Percentiles rank a stretch among this genome's conserved stretches.
Evolutionary conservation across 2,888 invertebrate species (phyloP).

Genomic region (Erebia aethiops): DNA sequence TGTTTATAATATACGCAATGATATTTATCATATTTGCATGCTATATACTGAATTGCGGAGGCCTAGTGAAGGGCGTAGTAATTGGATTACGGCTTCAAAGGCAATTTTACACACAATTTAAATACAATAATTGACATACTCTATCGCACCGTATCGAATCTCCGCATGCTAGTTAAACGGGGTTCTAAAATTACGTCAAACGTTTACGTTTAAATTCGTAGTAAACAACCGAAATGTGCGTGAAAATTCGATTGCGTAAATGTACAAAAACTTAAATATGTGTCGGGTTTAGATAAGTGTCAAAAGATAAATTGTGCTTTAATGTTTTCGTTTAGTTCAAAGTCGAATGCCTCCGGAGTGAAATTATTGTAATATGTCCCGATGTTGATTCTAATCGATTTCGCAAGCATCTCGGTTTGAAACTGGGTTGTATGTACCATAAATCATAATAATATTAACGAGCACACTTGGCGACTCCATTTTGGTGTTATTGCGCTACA

Average conservation of each 20-base stretch:
- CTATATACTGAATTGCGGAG: background rate
- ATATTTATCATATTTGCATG: slow-evolving; percentile 3
- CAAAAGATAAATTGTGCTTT: background rate
- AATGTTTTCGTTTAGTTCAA: slow-evolving; percentile 7
- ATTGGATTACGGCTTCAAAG: slow-evolving; percentile 2
- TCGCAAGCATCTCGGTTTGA: slow-evolving; percentile 53
- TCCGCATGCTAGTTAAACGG: background rate
- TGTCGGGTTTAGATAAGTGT: background rate
- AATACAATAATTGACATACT: background rate
- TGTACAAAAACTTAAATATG: background rate
- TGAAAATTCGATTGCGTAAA: slow-evolving; percentile 1
- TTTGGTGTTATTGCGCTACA: slow-evolving; percentile 23
- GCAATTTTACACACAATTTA: slow-evolving; percentile 5
- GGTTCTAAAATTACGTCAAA: slow-evolving; percentile 7
- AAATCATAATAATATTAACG: slow-evolving; percentile 70
- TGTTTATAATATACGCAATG: background rate
- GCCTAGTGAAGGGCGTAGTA: background rate
- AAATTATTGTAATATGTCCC: slow-evolving; percentile 49
- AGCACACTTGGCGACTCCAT: slow-evolving; percentile 38
- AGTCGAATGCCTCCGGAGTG: slow-evolving; percentile 27
- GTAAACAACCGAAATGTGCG: background rate
- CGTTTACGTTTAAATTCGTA: slow-evolving; percentile 1
- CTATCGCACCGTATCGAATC: background rate
- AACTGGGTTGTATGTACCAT: slow-evolving; percentile 69
- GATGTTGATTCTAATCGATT: slow-evolving; percentile 60